Conservation (phyloP, 2,113 vertebrate genomes). For the Rhodinocichla rosea region DNA sequence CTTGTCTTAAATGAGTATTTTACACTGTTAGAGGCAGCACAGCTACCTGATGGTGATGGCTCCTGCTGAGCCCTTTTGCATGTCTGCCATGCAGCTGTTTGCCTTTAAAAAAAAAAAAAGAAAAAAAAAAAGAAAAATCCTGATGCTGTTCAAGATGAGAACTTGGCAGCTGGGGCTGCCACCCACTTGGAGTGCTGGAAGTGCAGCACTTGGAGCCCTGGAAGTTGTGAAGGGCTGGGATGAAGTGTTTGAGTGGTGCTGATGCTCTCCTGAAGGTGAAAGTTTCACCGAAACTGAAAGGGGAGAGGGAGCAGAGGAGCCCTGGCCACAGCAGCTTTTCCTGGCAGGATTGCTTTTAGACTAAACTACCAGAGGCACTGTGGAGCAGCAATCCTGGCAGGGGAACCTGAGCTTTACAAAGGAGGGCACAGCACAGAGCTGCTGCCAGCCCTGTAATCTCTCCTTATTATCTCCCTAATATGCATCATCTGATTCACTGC, state of each 20-base stretch:
- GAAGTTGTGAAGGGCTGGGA: not conserved
- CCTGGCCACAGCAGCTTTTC: not conserved
- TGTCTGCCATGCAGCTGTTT: not conserved
- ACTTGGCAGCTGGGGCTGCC: constrained; percentile 26
- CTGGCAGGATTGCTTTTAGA: not conserved
- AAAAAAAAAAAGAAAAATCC: not conserved
- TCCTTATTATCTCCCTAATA: constrained; percentile 38
- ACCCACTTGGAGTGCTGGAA: constrained; percentile 9
- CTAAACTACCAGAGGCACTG: not conserved
- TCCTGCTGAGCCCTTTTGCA: not conserved
- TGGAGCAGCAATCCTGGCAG: not conserved
- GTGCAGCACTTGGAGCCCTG: not conserved
- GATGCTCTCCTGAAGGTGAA: not conserved
- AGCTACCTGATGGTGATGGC: not conserved
- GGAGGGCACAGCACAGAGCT: not conserved
- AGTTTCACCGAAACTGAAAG: not conserved
- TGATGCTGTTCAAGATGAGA: not conserved
- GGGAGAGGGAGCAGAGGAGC: not conserved
- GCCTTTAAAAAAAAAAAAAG: not conserved
- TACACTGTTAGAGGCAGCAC: rapidly evolving
- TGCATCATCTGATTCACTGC: not conserved
- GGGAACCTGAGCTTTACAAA: not conserved
- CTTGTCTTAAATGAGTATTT: rapidly evolving
- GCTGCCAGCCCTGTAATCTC: constrained; percentile 35
- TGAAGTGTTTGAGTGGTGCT: rapidly evolving